Evolutionary conservation across 2,888 invertebrate genomes (phyloP).

Genomic region (Choristoneura rosaceana): DNA sequence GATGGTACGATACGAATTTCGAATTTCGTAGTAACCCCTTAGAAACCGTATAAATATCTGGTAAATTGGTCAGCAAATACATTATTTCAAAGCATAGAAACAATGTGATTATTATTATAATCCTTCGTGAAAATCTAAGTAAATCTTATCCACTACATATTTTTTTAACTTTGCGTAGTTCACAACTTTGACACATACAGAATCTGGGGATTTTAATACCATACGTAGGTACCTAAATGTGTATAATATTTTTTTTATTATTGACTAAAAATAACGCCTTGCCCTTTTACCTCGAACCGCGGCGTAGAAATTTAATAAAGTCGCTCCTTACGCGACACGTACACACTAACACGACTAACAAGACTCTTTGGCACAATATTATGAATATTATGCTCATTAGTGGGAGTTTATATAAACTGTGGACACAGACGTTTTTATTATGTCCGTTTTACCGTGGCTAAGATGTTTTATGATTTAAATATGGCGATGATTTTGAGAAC

Average conservation of each 20-base stretch:
- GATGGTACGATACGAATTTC: no score
- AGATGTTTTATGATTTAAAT: slow-evolving; percentile 1
- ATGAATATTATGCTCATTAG: slow-evolving; percentile 83
- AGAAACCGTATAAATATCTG: no score
- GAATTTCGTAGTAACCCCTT: no score
- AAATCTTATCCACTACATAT: no score
- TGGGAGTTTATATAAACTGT: slow-evolving; percentile 66
- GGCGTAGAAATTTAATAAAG: slow-evolving; percentile 81
- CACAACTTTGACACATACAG: background rate
- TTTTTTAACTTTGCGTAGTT: background rate
- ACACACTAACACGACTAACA: slow-evolving; percentile 64
- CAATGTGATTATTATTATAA: no score
- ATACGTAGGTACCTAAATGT: background rate
- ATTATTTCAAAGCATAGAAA: no score
- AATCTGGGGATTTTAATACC: background rate
- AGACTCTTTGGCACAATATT: slow-evolving; percentile 69
- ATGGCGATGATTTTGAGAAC: background rate
- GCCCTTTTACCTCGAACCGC: slow-evolving; percentile 56
- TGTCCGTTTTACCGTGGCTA: slow-evolving; percentile 19
- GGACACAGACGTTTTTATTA: slow-evolving; percentile 45
- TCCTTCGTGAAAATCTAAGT: no score
- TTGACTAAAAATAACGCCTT: slow-evolving; percentile 40
- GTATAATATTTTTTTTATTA: slow-evolving; percentile 22
- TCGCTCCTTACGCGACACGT: slow-evolving; percentile 72
- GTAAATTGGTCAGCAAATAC: no score